Percentiles rank a stretch among this genome's conserved stretches.
Evolutionary conservation across 2,113 vertebrate genomes (phyloP).

Genomic region (Cyprinus carpio): DNA sequence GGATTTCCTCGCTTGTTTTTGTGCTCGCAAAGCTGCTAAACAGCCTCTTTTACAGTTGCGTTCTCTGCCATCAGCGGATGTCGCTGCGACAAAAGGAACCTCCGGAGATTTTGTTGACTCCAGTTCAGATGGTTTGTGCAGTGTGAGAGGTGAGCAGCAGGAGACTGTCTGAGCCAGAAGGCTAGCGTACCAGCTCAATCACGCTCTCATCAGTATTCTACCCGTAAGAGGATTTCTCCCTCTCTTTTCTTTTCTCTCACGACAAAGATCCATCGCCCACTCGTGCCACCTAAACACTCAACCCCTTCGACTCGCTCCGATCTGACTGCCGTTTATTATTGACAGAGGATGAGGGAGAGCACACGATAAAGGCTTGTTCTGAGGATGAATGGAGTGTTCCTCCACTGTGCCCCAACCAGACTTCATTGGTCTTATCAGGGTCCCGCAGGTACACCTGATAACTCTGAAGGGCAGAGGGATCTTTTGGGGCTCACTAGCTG

Average conservation of each 20-base stretch:
- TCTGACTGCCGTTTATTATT: constrained; percentile 49
- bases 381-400: constrained; percentile 54
- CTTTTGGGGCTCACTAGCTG: constrained; percentile 41
- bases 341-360: constrained; percentile 46
- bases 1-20: constrained; percentile 2
- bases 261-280: constrained; percentile 27
- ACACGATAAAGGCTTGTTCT: constrained; percentile 48
- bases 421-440: constrained; percentile 61
- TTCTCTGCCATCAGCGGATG: constrained; percentile 19
- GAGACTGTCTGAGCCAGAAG: constrained; percentile 41
- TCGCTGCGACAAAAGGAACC: constrained; percentile 12
- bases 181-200: constrained; percentile 22
- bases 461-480: constrained; percentile 49
- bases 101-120: constrained; percentile 43
- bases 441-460: constrained; percentile 58
- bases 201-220: constrained; percentile 50
- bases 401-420: constrained; percentile 43
- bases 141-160: constrained; percentile 49
- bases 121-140: constrained; percentile 44
- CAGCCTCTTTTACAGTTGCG: not conserved
- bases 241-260: constrained; percentile 23
- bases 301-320: constrained; percentile 31
- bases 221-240: constrained; percentile 33
- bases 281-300: not conserved
- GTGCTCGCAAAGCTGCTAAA: constrained; percentile 1